Base-by-base conservation (phyloP, 2,797 vertebrate species). In the Spondyliosoma cantharus region DNA sequence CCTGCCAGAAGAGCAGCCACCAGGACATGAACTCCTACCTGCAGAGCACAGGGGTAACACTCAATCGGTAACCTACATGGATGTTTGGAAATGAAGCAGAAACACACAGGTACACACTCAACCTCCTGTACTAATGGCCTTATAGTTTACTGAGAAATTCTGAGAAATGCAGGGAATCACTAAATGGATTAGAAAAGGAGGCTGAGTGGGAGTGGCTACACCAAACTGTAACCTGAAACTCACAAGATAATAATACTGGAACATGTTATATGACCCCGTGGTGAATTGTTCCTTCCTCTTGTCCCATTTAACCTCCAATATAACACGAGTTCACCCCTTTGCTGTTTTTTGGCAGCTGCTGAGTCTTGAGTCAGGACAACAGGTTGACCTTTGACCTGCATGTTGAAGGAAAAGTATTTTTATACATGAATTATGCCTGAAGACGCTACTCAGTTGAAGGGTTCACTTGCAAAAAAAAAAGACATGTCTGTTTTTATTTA, bases 1-100 rank as follows among this genome's bases (percentile, higher is more conserved):
- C 94, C 50, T 96, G 95, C 86, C 95, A 93, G 77, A 95, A 94
- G 57, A 79, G 53, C 64, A 52, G 53, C 58, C 52, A 20, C 37
- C 54, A 57, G 49, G 19, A 73, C 62, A 5, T 4, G 12, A 37
- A 48, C 63, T 37, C 72, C 52, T 71, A 17, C 70, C 66, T 66
- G 66, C 70, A 91, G 71, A 74, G 76, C 69, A 64, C 73, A 46
- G 54, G 22, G 62, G 64, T 49, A 50, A 73, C 74, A 20, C 70
- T 54, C n/a, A 68, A 49, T 1, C 54, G 70, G 61, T 85, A 53
- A 70, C 27, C 7, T 0, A 5, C 50, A 53, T 37, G 37, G 56
- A 20, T 13, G n/a, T 45, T 5, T 43, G 37, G 37, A 37, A 37
- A 37, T 37, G 8, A 37, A 37, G 37, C 4, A 42, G 57, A 60